These are phyloP conservation scores for Drosophila melanica DNA, from an alignment of 1,140 invertebrate genomes.

Conservation along the genomic window DNA sequence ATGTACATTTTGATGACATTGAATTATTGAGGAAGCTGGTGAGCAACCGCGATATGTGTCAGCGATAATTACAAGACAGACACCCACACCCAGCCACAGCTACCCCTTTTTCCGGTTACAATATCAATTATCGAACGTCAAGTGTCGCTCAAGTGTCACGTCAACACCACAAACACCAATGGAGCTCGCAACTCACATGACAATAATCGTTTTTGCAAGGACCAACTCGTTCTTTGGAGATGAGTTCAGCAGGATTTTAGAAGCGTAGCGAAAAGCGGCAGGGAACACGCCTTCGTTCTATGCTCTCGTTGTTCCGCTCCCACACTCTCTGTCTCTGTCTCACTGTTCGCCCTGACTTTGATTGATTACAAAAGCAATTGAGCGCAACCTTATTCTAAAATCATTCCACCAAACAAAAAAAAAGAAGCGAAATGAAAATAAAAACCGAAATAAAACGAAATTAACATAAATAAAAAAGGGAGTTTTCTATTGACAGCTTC, in stretches of 20 bases:
- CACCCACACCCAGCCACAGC: constrained; percentile 20
- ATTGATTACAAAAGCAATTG: constrained; percentile 80
- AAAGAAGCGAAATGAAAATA: constrained; percentile 1
- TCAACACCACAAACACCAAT: constrained; percentile 62
- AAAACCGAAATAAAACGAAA: constrained; percentile 15
- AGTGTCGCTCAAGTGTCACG: constrained; percentile 79
- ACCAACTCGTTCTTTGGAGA: constrained; percentile 21
- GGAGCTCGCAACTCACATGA: constrained; percentile 34
- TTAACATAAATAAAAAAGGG: constrained; percentile 18
- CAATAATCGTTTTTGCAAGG: constrained; percentile 29
- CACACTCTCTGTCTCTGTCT: constrained; percentile 21
- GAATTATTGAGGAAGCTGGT: constrained; percentile 23
- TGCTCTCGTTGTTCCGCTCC: not conserved
- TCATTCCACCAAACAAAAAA: constrained; percentile 17
- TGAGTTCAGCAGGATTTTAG: constrained; percentile 51
- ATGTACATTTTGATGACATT: constrained; percentile 15
- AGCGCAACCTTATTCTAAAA: constrained; percentile 51
- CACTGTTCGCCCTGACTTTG: constrained; percentile 60
- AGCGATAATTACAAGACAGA: constrained; percentile 60
- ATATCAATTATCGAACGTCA: constrained; percentile 77
- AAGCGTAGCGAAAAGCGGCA: constrained; percentile 9
- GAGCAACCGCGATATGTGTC: constrained; percentile 48
- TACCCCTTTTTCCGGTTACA: constrained; percentile 24
- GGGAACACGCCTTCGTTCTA: constrained; percentile 9
- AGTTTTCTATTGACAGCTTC: constrained; percentile 61